phyloP scores from a whole-genome alignment of 2,113 vertebrate genomes.

The Geothlypis trichas region DNA sequence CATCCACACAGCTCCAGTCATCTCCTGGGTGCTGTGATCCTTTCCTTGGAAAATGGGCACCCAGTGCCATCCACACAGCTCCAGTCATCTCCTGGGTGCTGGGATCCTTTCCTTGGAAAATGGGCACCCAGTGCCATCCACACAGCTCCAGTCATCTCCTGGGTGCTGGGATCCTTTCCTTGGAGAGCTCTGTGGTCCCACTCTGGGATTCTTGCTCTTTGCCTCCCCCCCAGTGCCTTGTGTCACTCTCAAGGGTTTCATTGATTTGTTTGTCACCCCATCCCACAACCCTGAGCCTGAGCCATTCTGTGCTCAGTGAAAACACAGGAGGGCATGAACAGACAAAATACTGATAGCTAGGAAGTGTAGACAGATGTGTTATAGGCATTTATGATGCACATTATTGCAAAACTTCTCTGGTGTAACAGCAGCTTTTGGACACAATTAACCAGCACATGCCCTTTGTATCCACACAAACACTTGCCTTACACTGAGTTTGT shows the following conservation, averaged over 20 bases:
- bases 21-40: too few relatives aligned
- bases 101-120: neutral
- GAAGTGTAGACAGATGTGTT: neutral
- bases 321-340: neutral
- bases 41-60: too few relatives aligned
- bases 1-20: too few relatives aligned
- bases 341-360: neutral
- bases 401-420: neutral
- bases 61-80: neutral
- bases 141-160: neutral
- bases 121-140: neutral
- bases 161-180: neutral
- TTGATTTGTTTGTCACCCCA: neutral
- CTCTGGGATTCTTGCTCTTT: too few relatives aligned
- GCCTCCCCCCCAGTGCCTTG: fast-evolving
- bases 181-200: neutral
- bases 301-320: neutral
- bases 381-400: fast-evolving
- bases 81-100: neutral
- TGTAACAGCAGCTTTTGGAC: neutral
- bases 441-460: fast-evolving
- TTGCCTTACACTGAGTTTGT: neutral
- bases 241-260: neutral
- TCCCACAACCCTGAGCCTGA: neutral
- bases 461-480: neutral